Evolutionary conservation across 2,797 vertebrate species (phyloP).

Genomic region (Pseudochaenichthys georgianus): DNA sequence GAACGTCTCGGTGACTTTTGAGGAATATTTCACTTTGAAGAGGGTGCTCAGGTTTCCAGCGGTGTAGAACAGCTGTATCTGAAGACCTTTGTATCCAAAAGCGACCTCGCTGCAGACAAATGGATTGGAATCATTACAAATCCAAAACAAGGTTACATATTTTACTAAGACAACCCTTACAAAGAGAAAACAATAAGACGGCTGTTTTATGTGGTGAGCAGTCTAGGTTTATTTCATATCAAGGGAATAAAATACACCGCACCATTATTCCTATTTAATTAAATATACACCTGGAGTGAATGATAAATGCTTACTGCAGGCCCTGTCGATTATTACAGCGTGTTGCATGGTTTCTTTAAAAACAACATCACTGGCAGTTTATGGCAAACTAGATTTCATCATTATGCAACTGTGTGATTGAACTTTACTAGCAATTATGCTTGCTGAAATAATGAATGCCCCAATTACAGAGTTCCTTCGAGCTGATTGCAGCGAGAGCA

Average conservation of each 20-base stretch:
- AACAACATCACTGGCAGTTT: constrained; percentile 55
- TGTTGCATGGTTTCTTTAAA: constrained; percentile 55
- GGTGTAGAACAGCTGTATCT: constrained; percentile 92
- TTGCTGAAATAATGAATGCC: constrained; percentile 80
- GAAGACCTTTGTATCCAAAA: constrained; percentile 98
- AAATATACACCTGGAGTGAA: constrained; percentile 34
- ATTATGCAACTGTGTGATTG: constrained; percentile 77
- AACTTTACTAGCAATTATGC: constrained; percentile 75
- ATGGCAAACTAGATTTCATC: constrained; percentile 62
- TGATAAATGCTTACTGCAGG: constrained; percentile 41
- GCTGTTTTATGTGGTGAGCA: background rate
- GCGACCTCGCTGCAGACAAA: constrained; percentile 91
- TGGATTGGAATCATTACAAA: constrained; percentile 20
- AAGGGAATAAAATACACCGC: constrained; percentile 15
- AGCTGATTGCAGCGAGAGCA: constrained; percentile 78
- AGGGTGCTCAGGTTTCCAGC: constrained; percentile 95
- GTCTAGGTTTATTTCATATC: constrained; percentile 1
- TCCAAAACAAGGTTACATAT: background rate
- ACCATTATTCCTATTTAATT: constrained; percentile 34
- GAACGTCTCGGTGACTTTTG: constrained; percentile 94
- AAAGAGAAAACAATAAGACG: constrained; percentile 17
- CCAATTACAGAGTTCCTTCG: constrained; percentile 77
- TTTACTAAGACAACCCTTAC: background rate
- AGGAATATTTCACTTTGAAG: constrained; percentile 93
- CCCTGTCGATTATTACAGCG: constrained; percentile 34